A percentile compares a stretch with the other conserved stretches of the same genome.
Evolutionary conservation across 92 coral and sea anemone genomes (phyloP).

Genomic region (Umimayanthus chanpuru): DNA sequence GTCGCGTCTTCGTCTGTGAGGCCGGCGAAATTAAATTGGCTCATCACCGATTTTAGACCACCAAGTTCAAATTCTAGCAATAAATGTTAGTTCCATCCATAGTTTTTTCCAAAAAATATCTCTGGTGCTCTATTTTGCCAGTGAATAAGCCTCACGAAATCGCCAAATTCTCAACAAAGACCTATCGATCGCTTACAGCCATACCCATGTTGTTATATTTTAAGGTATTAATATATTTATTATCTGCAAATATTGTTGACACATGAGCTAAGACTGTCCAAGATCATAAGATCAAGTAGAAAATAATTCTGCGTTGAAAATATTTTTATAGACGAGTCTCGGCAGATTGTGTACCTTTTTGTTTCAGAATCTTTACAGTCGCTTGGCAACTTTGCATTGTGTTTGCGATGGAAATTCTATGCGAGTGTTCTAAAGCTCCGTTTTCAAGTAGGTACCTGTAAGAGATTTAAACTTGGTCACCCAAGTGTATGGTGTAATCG

Average conservation of each 20-base stretch:
- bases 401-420: neutral
- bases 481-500: constrained; percentile 43
- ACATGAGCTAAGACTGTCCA: constrained; percentile 39
- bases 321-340: neutral
- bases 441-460: constrained; percentile 31
- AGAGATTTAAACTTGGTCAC: constrained; percentile 6
- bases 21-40: no score
- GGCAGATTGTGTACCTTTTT: neutral
- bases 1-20: no score
- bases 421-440: neutral
- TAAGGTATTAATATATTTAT: constrained; percentile 38
- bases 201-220: constrained; percentile 4
- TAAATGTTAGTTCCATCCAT: neutral
- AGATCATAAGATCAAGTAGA: constrained; percentile 9
- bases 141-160: no score
- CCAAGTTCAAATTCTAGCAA: no score
- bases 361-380: neutral
- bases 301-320: neutral
- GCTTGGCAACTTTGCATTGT: neutral
- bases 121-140: neutral
- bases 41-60: no score
- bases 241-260: constrained; percentile 35
- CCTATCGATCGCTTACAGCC: neutral
- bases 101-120: no score
- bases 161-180: neutral